Percentiles rank a stretch among this genome's conserved stretches.
phyloP scores from a whole-genome alignment of 2,113 vertebrate genomes.

The Catharus fuscescens region DNA sequence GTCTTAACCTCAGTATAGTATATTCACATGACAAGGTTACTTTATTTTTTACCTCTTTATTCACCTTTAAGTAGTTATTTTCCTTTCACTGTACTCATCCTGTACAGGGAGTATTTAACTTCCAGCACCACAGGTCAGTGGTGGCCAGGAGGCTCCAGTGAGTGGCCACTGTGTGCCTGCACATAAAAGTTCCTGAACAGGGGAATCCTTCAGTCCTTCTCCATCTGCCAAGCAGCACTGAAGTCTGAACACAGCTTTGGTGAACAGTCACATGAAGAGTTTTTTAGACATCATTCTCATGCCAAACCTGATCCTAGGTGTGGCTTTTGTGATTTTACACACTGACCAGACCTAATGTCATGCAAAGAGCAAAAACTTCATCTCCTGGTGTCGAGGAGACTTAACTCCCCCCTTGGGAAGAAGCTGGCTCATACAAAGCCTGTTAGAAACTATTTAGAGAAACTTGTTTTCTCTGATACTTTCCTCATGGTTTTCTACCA shows the following conservation, averaged over 20 bases:
- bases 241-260: background rate
- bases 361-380: background rate
- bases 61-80: background rate
- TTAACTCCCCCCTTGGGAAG: background rate
- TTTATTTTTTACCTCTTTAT: background rate
- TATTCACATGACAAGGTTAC: background rate
- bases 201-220: background rate
- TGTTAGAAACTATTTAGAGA: background rate
- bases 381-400: background rate
- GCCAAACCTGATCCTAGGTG: rapidly evolving
- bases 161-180: background rate
- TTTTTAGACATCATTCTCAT: background rate
- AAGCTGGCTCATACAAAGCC: background rate
- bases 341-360: background rate
- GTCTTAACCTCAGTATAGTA: background rate
- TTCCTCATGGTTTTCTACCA: background rate
- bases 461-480: background rate
- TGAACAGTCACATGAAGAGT: background rate
- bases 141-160: background rate
- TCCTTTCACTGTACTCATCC: background rate
- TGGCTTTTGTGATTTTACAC: background rate
- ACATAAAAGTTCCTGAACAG: background rate
- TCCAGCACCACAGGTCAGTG: background rate
- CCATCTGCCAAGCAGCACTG: background rate
- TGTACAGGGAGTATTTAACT: background rate